phyloP scores from a whole-genome alignment of 2,888 invertebrate species.

The Phytoseiulus persimilis region DNA sequence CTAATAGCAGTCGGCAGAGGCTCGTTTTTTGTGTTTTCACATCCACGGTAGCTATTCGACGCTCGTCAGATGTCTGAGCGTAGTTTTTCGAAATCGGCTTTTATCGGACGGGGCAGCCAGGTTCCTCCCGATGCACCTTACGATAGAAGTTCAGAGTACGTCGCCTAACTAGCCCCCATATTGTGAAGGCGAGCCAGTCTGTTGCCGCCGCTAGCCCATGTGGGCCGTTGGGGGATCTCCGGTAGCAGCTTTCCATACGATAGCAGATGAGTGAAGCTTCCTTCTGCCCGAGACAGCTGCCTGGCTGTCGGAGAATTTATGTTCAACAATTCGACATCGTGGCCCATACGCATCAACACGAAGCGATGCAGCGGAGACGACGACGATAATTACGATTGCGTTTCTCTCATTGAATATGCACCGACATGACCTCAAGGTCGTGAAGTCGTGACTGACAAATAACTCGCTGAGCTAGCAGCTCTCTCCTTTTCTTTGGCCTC shows the following conservation, averaged over 20 bases:
- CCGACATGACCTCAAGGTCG: not conserved
- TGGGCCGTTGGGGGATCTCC: not conserved
- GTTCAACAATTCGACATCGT: not conserved
- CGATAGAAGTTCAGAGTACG: not conserved
- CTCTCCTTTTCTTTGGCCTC: not conserved
- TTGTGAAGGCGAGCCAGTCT: not conserved
- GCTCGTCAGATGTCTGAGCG: not conserved
- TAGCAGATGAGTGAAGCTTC: not conserved
- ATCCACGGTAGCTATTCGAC: not conserved
- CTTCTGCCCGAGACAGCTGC: not conserved
- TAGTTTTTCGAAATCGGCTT: not conserved
- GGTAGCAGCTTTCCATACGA: not conserved
- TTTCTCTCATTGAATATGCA: conserved; percentile 5
- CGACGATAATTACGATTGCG: not conserved
- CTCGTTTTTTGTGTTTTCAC: not conserved
- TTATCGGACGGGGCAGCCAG: not conserved
- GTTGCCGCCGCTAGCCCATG: not conserved
- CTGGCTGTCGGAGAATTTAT: not conserved
- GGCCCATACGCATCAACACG: not conserved
- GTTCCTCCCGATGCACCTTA: not conserved
- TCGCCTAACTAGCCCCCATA: not conserved
- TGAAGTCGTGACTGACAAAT: not conserved
- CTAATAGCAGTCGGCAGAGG: not conserved
- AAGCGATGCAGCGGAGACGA: not conserved
- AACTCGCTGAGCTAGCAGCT: not conserved